Percentiles rank a stretch among this genome's conserved stretches.
Conservation (phyloP, 37 sponge, comb jelly and placozoan species). For the Agelas oroides region DNA sequence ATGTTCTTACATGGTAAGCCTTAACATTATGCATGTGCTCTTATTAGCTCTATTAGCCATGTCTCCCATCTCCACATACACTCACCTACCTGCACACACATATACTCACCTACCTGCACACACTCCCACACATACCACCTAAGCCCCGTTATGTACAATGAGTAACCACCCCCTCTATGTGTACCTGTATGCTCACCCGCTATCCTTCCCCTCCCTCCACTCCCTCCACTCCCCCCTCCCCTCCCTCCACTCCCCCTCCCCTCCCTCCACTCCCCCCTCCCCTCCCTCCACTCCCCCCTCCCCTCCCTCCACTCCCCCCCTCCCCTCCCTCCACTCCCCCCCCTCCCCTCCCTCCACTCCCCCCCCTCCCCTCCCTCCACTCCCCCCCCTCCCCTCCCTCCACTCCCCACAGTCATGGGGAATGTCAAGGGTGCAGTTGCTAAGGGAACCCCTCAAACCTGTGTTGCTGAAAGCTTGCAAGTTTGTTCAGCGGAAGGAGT, state of each 20-base stretch:
- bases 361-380: too few relatives aligned
- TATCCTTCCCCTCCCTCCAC: too few relatives aligned
- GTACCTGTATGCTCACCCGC: too few relatives aligned
- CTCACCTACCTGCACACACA: too few relatives aligned
- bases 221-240: too few relatives aligned
- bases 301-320: background rate
- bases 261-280: too few relatives aligned
- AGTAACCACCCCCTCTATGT: too few relatives aligned
- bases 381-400: constrained; percentile 19
- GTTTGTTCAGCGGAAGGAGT: constrained; percentile 38
- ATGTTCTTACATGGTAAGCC: constrained; percentile 58
- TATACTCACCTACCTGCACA: background rate
- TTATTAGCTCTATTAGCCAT: background rate
- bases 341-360: too few relatives aligned
- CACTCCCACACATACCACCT: background rate
- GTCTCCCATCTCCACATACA: too few relatives aligned
- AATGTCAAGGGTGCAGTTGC: constrained; percentile 20
- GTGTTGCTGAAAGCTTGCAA: constrained; percentile 32
- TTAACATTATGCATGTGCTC: background rate
- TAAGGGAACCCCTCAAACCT: constrained; percentile 33
- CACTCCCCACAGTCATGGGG: constrained; percentile 75
- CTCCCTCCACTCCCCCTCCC: too few relatives aligned
- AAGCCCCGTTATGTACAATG: too few relatives aligned
- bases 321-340: background rate
- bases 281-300: too few relatives aligned